phyloP scores from a whole-genome alignment of 2,888 invertebrate genomes.

The Aproaerema taeniolella region DNA sequence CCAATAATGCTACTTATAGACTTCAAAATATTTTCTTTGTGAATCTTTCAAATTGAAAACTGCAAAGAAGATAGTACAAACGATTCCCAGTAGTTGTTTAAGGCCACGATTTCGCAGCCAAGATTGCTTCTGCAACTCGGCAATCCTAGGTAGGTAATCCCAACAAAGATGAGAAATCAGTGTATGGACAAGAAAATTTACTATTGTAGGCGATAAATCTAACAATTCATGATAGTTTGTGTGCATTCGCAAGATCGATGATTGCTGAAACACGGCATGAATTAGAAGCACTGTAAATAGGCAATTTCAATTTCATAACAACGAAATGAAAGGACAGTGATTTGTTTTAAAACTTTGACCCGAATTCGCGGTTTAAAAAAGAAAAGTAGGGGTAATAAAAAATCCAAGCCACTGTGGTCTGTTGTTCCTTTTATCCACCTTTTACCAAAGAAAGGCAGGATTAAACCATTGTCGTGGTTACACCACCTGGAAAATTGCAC shows the following conservation, averaged over 20 bases:
- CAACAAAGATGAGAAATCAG: no score
- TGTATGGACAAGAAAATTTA: neutral
- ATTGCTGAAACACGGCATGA: no score
- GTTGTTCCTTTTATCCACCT: slow-evolving; percentile 11
- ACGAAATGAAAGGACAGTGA: neutral
- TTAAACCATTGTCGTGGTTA: slow-evolving; percentile 21
- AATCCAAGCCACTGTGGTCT: slow-evolving; percentile 4
- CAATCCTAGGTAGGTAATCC: no score
- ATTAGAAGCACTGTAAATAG: neutral
- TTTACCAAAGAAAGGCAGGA: slow-evolving; percentile 12
- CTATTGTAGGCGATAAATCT: neutral
- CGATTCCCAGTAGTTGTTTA: no score
- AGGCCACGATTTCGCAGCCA: no score
- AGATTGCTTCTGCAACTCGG: no score
- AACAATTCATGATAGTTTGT: neutral
- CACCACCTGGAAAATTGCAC: slow-evolving; percentile 24
- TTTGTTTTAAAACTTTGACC: neutral
- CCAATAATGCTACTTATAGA: no score
- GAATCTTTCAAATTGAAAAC: no score
- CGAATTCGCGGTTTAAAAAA: neutral
- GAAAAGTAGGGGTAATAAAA: neutral
- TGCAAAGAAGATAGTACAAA: no score
- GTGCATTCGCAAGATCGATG: no score
- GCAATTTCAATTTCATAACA: neutral
- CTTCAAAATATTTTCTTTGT: no score